Conservation (phyloP, 1,140 invertebrate genomes). For the Neodiprion pinetum region DNA sequence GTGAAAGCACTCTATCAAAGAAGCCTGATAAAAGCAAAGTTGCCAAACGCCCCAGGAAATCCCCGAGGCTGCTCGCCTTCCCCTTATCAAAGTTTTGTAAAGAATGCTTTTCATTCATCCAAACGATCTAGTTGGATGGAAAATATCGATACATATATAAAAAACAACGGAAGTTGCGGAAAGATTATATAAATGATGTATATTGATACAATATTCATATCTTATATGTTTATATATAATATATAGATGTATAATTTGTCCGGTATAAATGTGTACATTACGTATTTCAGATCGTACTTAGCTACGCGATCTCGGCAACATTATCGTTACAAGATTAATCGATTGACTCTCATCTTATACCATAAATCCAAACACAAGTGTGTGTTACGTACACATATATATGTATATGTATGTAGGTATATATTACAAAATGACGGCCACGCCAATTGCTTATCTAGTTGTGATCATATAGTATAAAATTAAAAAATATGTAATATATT, state of each 20-base stretch:
- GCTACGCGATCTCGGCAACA: no score
- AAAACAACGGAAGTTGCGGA: slow-evolving; percentile 2
- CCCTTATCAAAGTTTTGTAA: background rate
- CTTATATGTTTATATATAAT: background rate
- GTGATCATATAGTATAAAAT: background rate
- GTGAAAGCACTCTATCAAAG: background rate
- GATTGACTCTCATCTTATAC: background rate
- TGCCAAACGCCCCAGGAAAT: background rate
- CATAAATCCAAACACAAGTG: background rate
- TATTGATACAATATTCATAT: slow-evolving; percentile 12
- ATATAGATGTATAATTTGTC: slow-evolving; percentile 5
- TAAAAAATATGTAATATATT: slow-evolving; percentile 1
- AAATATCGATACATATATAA: background rate
- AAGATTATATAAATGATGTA: slow-evolving; percentile 16
- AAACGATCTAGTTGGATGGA: no score
- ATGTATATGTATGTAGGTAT: background rate
- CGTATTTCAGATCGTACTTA: no score
- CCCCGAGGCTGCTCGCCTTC: background rate
- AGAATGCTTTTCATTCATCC: background rate
- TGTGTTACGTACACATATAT: no score
- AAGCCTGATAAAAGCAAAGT: background rate
- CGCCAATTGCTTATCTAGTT: background rate
- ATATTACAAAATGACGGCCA: background rate
- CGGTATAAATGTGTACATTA: background rate
- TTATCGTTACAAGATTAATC: background rate